Evolutionary conservation across 2,888 invertebrate species (phyloP).

Genomic region (Agrenia bidenticulata): DNA sequence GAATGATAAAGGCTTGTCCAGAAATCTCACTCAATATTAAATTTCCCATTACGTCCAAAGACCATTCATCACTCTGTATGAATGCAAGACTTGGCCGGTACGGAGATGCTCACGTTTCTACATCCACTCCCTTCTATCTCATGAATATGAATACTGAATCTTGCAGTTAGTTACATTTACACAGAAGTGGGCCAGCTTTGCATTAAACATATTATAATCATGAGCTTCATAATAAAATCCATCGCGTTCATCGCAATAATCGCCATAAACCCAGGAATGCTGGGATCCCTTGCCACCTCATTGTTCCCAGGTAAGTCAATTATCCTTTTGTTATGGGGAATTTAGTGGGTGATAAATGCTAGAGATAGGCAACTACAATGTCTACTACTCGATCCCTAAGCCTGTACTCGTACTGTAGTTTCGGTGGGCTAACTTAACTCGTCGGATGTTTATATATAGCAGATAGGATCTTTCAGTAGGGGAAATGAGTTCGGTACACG

Average conservation of each 20-base stretch:
- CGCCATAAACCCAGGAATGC: neutral
- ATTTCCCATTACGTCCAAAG: constrained; percentile 7
- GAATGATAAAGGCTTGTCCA: constrained; percentile 2
- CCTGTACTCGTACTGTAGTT: too few species aligned
- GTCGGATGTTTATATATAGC: neutral
- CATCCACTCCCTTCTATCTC: too few species aligned
- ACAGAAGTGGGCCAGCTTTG: too few species aligned
- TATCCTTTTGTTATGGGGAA: constrained; percentile 1
- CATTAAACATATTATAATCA: too few species aligned
- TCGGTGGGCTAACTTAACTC: neutral
- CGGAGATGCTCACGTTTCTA: neutral
- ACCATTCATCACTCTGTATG: constrained; percentile 9
- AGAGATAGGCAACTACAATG: too few species aligned
- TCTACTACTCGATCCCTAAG: too few species aligned
- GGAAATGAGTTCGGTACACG: constrained; percentile 27
- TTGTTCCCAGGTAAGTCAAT: constrained; percentile 21
- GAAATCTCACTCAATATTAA: constrained; percentile 21
- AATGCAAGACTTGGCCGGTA: neutral
- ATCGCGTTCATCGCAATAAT: constrained; percentile 7
- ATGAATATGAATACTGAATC: neutral
- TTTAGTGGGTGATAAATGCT: neutral
- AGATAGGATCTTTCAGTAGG: constrained; percentile 11
- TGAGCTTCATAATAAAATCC: neutral
- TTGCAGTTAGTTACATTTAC: too few species aligned
- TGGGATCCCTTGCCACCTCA: constrained; percentile 17